These are phyloP conservation scores for Petrocephalus microphthalmus DNA, from an alignment of 2,113 vertebrate species.

Conservation along the genomic window DNA sequence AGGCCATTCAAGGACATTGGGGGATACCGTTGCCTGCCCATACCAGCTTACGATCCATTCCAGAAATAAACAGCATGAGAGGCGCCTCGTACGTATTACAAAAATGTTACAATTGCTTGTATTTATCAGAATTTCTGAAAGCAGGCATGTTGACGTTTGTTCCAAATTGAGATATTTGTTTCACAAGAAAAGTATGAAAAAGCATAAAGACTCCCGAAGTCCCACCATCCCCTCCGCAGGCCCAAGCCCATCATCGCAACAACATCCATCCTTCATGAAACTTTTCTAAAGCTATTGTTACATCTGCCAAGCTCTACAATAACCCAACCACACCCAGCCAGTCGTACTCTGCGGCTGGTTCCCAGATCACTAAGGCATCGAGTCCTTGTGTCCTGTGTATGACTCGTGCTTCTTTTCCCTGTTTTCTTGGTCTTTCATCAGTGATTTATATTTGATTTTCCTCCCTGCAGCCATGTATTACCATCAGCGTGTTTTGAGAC, in stretches of 20 bases:
- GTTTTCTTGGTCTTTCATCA: neutral
- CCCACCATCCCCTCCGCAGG: neutral
- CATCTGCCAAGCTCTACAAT: neutral
- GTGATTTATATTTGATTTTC: neutral
- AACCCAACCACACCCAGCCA: neutral
- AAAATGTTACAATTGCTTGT: neutral
- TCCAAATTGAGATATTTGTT: neutral
- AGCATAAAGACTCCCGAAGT: neutral
- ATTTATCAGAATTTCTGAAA: neutral
- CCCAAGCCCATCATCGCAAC: neutral
- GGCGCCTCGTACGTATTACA: neutral
- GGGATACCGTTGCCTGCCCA: conserved; percentile 3
- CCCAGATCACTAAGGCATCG: neutral
- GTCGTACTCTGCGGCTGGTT: neutral
- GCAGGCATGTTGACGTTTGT: neutral
- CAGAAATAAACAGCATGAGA: neutral
- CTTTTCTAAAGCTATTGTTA: neutral
- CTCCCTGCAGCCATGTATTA: neutral
- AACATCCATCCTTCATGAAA: neutral
- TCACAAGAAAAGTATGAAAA: neutral
- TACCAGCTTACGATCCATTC: neutral
- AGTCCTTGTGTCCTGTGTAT: neutral
- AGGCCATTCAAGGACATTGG: conserved; percentile 8
- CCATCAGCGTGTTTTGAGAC: neutral
- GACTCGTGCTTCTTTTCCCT: neutral